These are phyloP conservation scores for Genyomyrus donnyi DNA, from an alignment of 2,113 vertebrate species.

Conservation along the genomic window DNA sequence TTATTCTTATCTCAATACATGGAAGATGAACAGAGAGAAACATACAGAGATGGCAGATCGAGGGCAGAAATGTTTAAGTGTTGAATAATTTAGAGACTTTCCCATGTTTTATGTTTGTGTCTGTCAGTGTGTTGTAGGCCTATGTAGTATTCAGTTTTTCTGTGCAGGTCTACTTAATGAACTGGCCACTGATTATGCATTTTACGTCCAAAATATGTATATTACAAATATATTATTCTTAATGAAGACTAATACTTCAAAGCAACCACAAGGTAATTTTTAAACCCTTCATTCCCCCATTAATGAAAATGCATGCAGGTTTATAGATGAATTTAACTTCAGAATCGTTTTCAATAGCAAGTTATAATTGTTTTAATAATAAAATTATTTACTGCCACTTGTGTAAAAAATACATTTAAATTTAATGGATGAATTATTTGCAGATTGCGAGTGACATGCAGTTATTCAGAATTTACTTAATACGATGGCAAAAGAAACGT, in stretches of 20 bases:
- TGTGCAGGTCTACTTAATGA: background rate
- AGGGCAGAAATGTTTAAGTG: background rate
- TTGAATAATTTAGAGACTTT: background rate
- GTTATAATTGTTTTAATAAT: background rate
- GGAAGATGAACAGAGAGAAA: background rate
- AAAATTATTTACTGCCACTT: background rate
- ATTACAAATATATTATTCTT: background rate
- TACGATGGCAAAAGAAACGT: background rate
- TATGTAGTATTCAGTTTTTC: background rate
- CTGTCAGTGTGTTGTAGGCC: background rate
- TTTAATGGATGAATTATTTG: background rate
- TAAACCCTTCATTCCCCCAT: background rate
- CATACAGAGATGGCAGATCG: background rate
- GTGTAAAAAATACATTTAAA: background rate
- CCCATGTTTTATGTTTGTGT: background rate
- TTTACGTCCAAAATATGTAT: background rate
- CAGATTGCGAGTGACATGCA: background rate
- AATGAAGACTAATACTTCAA: background rate
- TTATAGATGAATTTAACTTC: background rate
- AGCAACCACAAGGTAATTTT: background rate
- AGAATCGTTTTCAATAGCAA: background rate
- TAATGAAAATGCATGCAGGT: background rate
- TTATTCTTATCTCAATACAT: background rate
- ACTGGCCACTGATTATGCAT: background rate
- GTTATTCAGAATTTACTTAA: background rate